Percentiles rank a stretch among this genome's conserved stretches.
phyloP scores from a whole-genome alignment of 2,113 vertebrate genomes.

The Rhadina sibilatrix region DNA sequence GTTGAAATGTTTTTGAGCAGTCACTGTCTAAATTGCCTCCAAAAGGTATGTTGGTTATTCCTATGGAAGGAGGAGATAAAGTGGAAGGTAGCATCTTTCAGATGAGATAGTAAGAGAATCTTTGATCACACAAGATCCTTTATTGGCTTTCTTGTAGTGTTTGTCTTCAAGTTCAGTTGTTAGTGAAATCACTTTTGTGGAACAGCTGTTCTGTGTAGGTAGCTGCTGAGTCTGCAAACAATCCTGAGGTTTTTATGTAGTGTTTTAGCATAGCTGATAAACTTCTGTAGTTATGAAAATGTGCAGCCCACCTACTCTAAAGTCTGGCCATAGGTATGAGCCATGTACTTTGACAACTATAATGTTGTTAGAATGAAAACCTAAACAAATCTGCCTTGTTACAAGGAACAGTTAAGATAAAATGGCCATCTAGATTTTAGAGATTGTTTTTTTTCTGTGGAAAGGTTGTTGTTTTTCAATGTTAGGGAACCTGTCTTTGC shows the following conservation, averaged over 20 bases:
- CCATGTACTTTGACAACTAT: neutral
- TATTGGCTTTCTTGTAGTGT: neutral
- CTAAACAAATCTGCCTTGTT: neutral
- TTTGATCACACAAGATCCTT: neutral
- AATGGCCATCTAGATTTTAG: neutral
- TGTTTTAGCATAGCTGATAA: neutral
- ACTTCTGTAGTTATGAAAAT: neutral
- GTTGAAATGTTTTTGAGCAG: constrained; percentile 25
- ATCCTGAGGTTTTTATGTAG: neutral
- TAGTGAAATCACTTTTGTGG: neutral
- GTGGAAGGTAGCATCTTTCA: neutral
- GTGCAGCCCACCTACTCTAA: neutral
- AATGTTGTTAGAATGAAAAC: constrained; percentile 27
- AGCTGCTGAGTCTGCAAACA: neutral
- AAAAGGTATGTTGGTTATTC: neutral
- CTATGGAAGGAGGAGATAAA: neutral
- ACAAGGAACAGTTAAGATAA: neutral
- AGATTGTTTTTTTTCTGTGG: constrained; percentile 28
- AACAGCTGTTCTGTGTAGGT: neutral
- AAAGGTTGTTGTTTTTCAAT: constrained; percentile 19
- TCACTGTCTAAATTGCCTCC: neutral
- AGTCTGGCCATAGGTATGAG: neutral
- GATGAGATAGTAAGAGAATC: neutral
- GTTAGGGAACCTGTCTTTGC: neutral
- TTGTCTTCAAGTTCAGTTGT: neutral